Evolutionary conservation across 2,888 invertebrate genomes (phyloP), one percentile per base, ranked within the genome.

Genomic region (Rhagonycha fulva): DNA sequence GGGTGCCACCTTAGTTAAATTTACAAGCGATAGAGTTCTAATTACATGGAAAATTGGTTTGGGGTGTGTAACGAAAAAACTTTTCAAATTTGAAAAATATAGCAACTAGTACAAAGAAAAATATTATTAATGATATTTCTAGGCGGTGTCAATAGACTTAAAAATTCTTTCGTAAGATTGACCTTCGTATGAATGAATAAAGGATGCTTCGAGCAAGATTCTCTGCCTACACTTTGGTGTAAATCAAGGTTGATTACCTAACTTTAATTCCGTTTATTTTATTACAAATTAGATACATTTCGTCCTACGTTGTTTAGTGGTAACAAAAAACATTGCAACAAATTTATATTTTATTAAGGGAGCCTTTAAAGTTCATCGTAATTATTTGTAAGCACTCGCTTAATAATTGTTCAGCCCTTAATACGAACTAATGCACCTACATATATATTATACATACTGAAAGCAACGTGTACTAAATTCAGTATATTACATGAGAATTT

Each of bases 141-240:
- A 23, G 14, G 14, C 14, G 74, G 74, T 69, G 74, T 74, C 74
- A 70, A 68, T 74, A 74, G 69, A 69, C 74, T 74, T 68, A 28
- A 63, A 32, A 69, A 32, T 63, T 74, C 74, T 74, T 74, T 74
- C 69, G 68, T 68, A 74, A 74, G 32, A 70, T 19, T 74, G 74
- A 74, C 74, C 74, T 74, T 74, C 69, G 62, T 74, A 74, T 74
- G 74, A 74, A 74, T 74, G 74, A 74, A 74, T 74, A 74, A 26
- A 24, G 68, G 62, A 74, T 70, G 74, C 74, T 32, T 14, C 24
- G 60, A 69, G 74, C 74, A 69, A 74, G 68, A 69, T 68, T 68
- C 74, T 74, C 74, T 74, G 69, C 74, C 74, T 74, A 74, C 74
- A 69, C 70, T 63, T 24, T 66, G 63, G 69, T 74, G 74, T 74